Base-by-base conservation (phyloP, 2,797 vertebrate species). In the Notoglanidium macrostoma region DNA sequence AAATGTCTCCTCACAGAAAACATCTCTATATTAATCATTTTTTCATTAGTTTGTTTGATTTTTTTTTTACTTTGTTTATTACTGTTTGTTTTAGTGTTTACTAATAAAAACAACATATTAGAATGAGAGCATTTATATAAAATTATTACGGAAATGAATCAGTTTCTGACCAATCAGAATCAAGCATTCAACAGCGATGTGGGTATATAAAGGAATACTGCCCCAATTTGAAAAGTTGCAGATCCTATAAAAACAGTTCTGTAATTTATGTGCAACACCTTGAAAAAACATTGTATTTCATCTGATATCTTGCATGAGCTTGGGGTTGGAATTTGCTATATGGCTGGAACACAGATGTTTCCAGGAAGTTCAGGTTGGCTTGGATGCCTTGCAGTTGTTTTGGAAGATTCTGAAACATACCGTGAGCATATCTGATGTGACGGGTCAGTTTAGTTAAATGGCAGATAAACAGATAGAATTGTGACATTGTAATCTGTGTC, bases 381-480 rank as follows among this genome's bases (percentile, higher is more conserved):
- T 11, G 29, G 9, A 54, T 70, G 86, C 86, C 26, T 77, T 77
- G 86, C 44, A 23, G 86, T 65, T 10, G 9, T 21, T 87, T 72
- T 46, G 51, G 68, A 87, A 72, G 0, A 63, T 6, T 29, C 15
- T 32, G 40, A 40, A 35, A 5, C 1, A 17, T 10, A 65, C 0
- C 35, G 10, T 32, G 35, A 29, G 29, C 57, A 10, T 87, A 77
- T 83, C 59, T 83, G 70, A 87, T 77, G 59, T 57, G 46, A 21
- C 1, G 0, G 17, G 21, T n/a, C 32, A 54, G 40, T 32, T 70
- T n/a, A 23, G 17, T 61, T 61, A 15, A 6, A 10, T 55, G n/a
- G 26, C 19, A 5, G 17, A 35, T 79, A 40, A 79, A 79, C 1
- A 79, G 32, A 59, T 59, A 35, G 29, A 10, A 0, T 54, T 76